phyloP scores from a whole-genome alignment of 2,888 invertebrate genomes.

The Globia sparganii region DNA sequence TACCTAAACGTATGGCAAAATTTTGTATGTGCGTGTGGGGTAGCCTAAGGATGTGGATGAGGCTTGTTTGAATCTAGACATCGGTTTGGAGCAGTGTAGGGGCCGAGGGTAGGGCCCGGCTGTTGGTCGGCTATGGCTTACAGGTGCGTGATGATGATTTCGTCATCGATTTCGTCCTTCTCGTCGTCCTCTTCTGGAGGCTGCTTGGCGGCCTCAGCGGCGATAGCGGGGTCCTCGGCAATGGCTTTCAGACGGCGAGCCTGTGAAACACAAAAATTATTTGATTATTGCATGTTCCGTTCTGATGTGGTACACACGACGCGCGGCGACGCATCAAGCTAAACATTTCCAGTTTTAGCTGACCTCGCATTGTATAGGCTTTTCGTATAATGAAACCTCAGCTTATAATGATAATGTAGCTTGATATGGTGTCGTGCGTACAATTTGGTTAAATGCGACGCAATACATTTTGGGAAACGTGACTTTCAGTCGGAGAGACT shows the following conservation, averaged over 20 bases:
- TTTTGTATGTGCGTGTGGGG: slow-evolving; percentile 50
- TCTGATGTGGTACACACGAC: neutral
- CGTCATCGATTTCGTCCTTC: slow-evolving; percentile 96
- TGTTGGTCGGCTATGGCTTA: slow-evolving; percentile 79
- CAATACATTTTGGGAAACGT: neutral
- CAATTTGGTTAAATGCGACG: neutral
- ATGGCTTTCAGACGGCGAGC: slow-evolving; percentile 93
- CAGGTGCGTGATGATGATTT: slow-evolving; percentile 96
- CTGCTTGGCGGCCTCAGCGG: slow-evolving; percentile 92
- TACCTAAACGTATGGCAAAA: slow-evolving; percentile 68
- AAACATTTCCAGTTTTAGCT: neutral
- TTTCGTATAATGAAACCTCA: neutral
- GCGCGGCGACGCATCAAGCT: neutral
- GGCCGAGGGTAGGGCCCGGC: slow-evolving; percentile 39
- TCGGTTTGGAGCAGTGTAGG: slow-evolving; percentile 47
- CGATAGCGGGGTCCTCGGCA: slow-evolving; percentile 91
- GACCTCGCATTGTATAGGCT: neutral
- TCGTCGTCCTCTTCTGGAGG: slow-evolving; percentile 96
- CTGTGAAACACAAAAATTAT: slow-evolving; percentile 75
- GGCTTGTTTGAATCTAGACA: slow-evolving; percentile 37
- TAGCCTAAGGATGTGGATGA: slow-evolving; percentile 34
- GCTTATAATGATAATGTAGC: neutral
- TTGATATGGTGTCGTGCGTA: neutral
- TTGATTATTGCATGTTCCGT: neutral
- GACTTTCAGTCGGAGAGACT: too few relatives aligned